phyloP scores from a whole-genome alignment of 1,140 invertebrate species.

The Drosophila suzukii region DNA sequence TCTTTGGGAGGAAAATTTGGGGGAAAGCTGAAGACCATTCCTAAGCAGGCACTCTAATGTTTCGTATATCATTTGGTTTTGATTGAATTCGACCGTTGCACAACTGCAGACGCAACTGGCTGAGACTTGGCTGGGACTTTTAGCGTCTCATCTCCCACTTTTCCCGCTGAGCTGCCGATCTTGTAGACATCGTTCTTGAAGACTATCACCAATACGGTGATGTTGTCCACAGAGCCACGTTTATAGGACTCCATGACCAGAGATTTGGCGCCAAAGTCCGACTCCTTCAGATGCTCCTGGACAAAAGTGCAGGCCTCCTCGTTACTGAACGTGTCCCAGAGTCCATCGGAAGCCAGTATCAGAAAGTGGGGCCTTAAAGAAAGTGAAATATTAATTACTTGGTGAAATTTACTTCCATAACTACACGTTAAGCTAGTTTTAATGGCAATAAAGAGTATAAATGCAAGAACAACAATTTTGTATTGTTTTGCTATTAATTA shows the following conservation, averaged over 20 bases:
- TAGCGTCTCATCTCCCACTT: slow-evolving; percentile 18
- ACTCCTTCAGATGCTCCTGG: slow-evolving; percentile 92
- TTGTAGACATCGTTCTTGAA: slow-evolving; percentile 87
- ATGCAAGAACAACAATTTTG: too few species aligned
- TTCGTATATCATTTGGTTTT: slow-evolving; percentile 61
- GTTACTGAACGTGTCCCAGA: slow-evolving; percentile 98
- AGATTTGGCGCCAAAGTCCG: slow-evolving; percentile 95
- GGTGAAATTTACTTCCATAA: too few species aligned
- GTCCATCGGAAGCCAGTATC: slow-evolving; percentile 96
- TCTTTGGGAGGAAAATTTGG: slow-evolving; percentile 1
- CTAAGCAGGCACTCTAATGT: slow-evolving; percentile 31
- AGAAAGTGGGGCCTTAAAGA: slow-evolving; percentile 90
- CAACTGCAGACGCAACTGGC: slow-evolving; percentile 26
- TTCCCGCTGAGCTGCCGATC: slow-evolving; percentile 48
- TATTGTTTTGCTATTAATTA: too few species aligned
- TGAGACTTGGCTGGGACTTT: slow-evolving; percentile 46
- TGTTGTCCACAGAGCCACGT: slow-evolving; percentile 97
- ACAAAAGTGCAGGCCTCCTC: slow-evolving; percentile 96
- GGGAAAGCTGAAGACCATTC: slow-evolving; percentile 20
- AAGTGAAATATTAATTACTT: neutral
- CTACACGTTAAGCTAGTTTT: too few species aligned
- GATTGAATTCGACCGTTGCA: slow-evolving; percentile 70
- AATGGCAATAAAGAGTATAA: too few species aligned
- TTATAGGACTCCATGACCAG: slow-evolving; percentile 95
- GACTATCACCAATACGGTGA: slow-evolving; percentile 96